phyloP scores from a whole-genome alignment of 1,140 invertebrate genomes.

The Plodia interpunctella region DNA sequence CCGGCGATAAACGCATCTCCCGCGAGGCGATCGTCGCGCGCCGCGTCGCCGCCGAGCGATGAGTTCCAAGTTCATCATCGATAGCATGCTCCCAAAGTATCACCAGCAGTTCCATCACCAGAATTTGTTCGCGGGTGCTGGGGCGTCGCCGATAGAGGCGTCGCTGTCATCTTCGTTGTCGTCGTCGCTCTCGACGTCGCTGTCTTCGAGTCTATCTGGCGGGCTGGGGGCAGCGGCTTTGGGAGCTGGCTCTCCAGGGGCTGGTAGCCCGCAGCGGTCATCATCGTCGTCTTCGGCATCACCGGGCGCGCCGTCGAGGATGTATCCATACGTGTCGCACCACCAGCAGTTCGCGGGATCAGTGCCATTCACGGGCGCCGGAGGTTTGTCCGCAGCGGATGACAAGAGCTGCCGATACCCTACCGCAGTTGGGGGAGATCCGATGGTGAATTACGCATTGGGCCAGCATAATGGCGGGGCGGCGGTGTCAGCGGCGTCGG shows the following conservation, averaged over 20 bases:
- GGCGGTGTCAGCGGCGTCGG: constrained; percentile 83
- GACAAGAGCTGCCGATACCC: constrained; percentile 89
- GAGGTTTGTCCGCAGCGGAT: constrained; percentile 78
- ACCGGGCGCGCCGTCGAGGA: constrained; percentile 78
- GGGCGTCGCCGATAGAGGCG: constrained; percentile 68
- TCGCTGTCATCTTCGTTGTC: constrained; percentile 82
- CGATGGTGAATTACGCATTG: constrained; percentile 88
- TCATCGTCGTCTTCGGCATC: constrained; percentile 69
- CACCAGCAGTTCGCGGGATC: constrained; percentile 77
- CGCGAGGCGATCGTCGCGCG: constrained; percentile 74
- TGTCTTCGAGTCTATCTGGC: constrained; percentile 81
- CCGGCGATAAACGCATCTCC: constrained; percentile 74
- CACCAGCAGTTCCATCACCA: constrained; percentile 78
- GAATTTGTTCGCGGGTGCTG: constrained; percentile 77
- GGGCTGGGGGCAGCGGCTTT: constrained; percentile 72
- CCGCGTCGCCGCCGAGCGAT: constrained; percentile 82
- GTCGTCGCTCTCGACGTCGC: constrained; percentile 80
- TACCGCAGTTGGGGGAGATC: constrained; percentile 82
- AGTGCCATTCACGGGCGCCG: constrained; percentile 71
- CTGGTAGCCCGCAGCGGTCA: constrained; percentile 76
- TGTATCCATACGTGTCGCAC: constrained; percentile 83
- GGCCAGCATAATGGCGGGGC: constrained; percentile 87
- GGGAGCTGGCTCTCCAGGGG: constrained; percentile 70
- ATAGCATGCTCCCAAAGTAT: constrained; percentile 98
- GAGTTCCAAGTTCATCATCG: constrained; percentile 97